Conservation (phyloP, 92 coral and sea anemone genomes). For the Anthopleura xanthogrammica region DNA sequence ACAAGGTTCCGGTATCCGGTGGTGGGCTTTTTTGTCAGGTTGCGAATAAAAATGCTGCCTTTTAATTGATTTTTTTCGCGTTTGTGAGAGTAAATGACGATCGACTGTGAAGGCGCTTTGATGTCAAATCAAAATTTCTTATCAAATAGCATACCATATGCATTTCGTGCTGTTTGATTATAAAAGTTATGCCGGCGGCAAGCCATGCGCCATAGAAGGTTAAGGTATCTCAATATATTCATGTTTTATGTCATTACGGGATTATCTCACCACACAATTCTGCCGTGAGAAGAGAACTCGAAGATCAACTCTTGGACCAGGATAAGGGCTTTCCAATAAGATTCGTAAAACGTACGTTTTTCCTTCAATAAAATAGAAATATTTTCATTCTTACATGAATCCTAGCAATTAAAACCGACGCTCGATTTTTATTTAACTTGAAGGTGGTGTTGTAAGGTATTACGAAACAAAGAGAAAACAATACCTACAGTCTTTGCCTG, state of each 20-base stretch:
- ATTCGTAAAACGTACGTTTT: constrained; percentile 39
- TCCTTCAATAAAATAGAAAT: not conserved
- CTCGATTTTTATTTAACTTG: not conserved
- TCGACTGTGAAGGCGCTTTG: too few relatives aligned
- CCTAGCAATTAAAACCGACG: not conserved
- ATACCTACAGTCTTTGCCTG: constrained; percentile 23
- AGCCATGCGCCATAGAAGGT: too few relatives aligned
- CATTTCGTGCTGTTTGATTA: too few relatives aligned
- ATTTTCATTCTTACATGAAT: not conserved
- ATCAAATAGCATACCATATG: too few relatives aligned
- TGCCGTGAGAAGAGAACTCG: constrained; percentile 33
- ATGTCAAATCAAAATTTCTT: too few relatives aligned
- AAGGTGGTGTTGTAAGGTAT: constrained; percentile 34
- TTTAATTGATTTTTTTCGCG: too few relatives aligned
- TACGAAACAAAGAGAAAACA: constrained; percentile 28
- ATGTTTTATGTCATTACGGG: constrained; percentile 16
- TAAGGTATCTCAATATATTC: not conserved
- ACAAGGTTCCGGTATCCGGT: too few relatives aligned
- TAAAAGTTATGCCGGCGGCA: too few relatives aligned
- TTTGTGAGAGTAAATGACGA: too few relatives aligned
- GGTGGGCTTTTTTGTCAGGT: too few relatives aligned
- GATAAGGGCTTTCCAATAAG: constrained; percentile 39
- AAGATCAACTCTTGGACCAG: constrained; percentile 27
- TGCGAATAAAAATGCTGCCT: too few relatives aligned
- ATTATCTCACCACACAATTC: constrained; percentile 36